Evolutionary conservation across 1,140 invertebrate genomes (phyloP), one percentile per base, ranked within the genome.

Genomic region (Drosophila tani): DNA sequence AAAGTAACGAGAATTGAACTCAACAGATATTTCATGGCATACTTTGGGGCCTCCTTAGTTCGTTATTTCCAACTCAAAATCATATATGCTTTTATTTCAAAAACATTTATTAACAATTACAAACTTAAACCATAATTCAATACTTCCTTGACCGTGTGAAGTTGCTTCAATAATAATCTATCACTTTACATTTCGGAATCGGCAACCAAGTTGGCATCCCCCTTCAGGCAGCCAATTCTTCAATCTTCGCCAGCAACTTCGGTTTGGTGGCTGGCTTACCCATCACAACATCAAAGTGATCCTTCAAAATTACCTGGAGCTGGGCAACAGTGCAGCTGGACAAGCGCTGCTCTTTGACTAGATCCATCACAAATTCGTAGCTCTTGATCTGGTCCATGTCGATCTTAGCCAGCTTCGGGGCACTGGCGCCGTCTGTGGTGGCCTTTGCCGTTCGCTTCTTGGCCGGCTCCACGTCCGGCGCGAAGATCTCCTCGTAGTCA

Each of bases 321-420:
- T 92, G 91, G 0, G 38, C 45, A 2, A 46, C 74, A 0, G 91
- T 91, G 56, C 88, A 91, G 7, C 46, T 51, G 5, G 40, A 35
- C 12, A 92, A n/a, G 0, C 35, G 43, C 6, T 81, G 45, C 5
- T 77, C 68, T 15, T 62, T 73, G 9, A 81, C 76, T 15, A 92
- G 55, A 0, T 53, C 50, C 27, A 82, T 40, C 11, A 91, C 75
- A 76, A 73, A 81, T 2, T 69, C 62, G 6, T 56, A 67, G 27
- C 62, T 64, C 15, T 81, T 58, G 0, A 92, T 57, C 21, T 74
- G 68, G 0, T 64, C 64, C 7, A 55, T 50, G 43, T 82, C 73
- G 8, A 91, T 59, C 59, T 91, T 92, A 1, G 86, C 15, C 46
- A 83, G 17, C 35, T 92, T 92, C 6, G 91, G 19, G 0, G 59